phyloP scores from a whole-genome alignment of 2,888 invertebrate genomes.

The Clistopyga incitator region DNA sequence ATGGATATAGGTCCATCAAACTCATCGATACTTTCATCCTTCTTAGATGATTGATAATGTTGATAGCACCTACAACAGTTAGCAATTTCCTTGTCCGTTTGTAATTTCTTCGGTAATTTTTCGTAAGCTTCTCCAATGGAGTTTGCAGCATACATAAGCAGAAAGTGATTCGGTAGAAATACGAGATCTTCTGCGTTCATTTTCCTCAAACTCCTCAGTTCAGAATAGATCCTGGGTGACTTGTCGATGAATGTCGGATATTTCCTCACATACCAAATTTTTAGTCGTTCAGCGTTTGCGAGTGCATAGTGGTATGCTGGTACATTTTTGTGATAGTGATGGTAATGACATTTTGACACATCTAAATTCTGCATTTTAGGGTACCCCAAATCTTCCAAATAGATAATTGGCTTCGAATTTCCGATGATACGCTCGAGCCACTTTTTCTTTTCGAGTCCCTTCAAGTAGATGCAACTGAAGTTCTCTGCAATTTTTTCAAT shows the following conservation, averaged over 20 bases:
- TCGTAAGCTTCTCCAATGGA: not conserved
- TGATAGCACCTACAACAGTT: no score
- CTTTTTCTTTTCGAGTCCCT: no score
- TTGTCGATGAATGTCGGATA: not conserved
- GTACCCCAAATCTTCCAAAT: constrained; percentile 21
- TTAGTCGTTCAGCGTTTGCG: constrained; percentile 20
- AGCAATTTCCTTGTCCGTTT: not conserved
- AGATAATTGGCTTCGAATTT: not conserved
- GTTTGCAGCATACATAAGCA: no score
- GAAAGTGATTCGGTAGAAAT: not conserved
- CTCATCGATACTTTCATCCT: not conserved
- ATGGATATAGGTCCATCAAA: not conserved
- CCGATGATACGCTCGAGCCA: no score
- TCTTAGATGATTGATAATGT: not conserved
- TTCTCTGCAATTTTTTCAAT: no score
- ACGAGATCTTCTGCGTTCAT: not conserved
- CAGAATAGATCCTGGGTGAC: not conserved
- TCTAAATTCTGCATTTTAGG: not conserved
- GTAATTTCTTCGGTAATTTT: not conserved
- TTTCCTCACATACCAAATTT: constrained; percentile 6
- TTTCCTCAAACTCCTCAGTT: not conserved
- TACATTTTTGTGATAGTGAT: not conserved
- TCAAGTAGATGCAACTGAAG: no score
- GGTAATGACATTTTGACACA: not conserved
- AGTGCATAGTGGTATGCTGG: not conserved